Percentiles rank a stretch among this genome's conserved stretches.
Evolutionary conservation across 2,113 vertebrate genomes (phyloP).

Genomic region (Bettongia penicillata): DNA sequence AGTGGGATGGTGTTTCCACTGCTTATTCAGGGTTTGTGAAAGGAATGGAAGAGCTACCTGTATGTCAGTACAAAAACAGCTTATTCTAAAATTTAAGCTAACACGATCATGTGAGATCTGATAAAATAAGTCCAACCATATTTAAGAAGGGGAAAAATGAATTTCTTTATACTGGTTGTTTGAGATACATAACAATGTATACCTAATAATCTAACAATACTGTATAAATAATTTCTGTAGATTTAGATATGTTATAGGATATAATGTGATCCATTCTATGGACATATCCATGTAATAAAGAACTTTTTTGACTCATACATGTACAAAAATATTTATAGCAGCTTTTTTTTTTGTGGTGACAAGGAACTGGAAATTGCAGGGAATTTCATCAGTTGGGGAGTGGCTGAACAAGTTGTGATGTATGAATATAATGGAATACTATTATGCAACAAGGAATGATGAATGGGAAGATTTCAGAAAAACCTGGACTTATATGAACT

Average conservation of each 20-base stretch:
- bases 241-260: constrained; percentile 2
- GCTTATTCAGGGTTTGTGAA: constrained; percentile 6
- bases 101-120: constrained; percentile 20
- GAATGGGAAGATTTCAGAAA: too few species aligned
- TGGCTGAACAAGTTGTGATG: too few species aligned
- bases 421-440: too few species aligned
- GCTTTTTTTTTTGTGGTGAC: too few species aligned
- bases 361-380: too few species aligned
- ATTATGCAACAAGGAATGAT: too few species aligned
- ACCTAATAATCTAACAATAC: neutral
- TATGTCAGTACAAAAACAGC: constrained; percentile 25
- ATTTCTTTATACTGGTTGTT: constrained; percentile 26
- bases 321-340: too few species aligned
- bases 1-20: neutral
- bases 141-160: constrained; percentile 23
- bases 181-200: neutral
- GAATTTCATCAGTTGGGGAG: too few species aligned
- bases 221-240: constrained; percentile 5
- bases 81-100: constrained; percentile 41
- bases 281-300: constrained; percentile 45
- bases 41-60: neutral
- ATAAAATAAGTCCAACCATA: constrained; percentile 2
- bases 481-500: too few species aligned
- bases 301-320: neutral
- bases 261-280: constrained; percentile 3